Conservation (phyloP, 2,797 vertebrate genomes). For the Bovichtus diacanthus region DNA sequence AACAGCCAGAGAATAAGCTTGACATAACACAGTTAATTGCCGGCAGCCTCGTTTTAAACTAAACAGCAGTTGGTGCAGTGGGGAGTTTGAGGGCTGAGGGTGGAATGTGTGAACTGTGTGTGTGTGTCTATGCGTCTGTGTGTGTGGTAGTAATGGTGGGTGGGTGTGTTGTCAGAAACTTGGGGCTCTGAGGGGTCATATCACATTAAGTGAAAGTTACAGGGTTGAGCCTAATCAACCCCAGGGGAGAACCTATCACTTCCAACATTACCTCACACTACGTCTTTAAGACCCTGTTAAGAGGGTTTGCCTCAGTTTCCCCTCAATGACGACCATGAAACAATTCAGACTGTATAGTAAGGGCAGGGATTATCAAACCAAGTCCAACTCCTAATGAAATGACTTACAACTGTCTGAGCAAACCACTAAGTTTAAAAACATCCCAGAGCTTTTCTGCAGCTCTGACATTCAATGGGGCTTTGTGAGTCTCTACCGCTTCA, state of each 20-base stretch:
- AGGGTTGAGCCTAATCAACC: slow-evolving; percentile 80
- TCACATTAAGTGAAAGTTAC: slow-evolving; percentile 81
- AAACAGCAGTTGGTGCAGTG: slow-evolving; percentile 72
- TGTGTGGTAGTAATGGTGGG: slow-evolving; percentile 60
- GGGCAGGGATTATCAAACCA: slow-evolving; percentile 48
- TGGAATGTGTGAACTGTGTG: slow-evolving; percentile 59
- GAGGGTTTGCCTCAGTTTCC: slow-evolving; percentile 62
- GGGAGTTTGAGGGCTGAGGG: slow-evolving; percentile 49
- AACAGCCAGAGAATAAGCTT: slow-evolving; percentile 77
- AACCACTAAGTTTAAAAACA: slow-evolving; percentile 46
- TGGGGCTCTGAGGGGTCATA: slow-evolving; percentile 74
- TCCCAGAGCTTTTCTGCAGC: slow-evolving; percentile 33
- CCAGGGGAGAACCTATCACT: slow-evolving; percentile 77
- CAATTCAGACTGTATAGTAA: slow-evolving; percentile 39
- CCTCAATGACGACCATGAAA: slow-evolving; percentile 51
- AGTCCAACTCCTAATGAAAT: slow-evolving; percentile 50
- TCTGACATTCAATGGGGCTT: slow-evolving; percentile 23
- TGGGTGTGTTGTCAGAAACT: slow-evolving; percentile 63
- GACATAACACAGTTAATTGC: slow-evolving; percentile 83
- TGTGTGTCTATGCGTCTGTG: slow-evolving; percentile 50
- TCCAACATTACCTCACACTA: slow-evolving; percentile 80
- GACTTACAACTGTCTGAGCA: slow-evolving; percentile 48
- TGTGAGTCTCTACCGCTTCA: slow-evolving; percentile 22
- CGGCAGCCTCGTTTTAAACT: slow-evolving; percentile 77
- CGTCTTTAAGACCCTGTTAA: slow-evolving; percentile 64